Base-by-base conservation (phyloP, 2,888 invertebrate genomes). In the Volucella bombylans region DNA sequence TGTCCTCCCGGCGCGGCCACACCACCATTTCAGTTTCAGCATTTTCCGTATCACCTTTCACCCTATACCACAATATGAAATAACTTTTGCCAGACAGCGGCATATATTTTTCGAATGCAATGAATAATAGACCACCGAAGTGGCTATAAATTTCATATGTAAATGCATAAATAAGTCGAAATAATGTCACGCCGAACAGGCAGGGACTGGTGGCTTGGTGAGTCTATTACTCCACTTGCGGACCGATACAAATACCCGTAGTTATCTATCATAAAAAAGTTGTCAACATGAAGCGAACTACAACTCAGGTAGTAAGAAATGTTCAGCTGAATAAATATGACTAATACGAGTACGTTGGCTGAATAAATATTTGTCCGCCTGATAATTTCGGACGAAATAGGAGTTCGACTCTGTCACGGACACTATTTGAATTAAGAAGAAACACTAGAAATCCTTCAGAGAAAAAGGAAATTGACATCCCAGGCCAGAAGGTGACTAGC, bases 71-170 rank as follows among this genome's bases (percentile, higher is more conserved):
- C 49, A 47, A 38, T 38, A 55, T 67, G 57, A 41, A 79, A 61
- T 59, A 69, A 43, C 57, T 69, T 55, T 55, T 62, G 68, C 61
- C 23, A 15, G 57, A 74, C 73, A 57, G 62, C 64, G 49, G 15
- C 41, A 57, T 31, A 41, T 45, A 76, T 69, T 61, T 72, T 76
- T 81, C 72, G 69, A 81, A 81, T 85, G 61, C 15, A 81, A 81
- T 85, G 76, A 81, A 85, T 85, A 85, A 85, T 81, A 67, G 85
- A 76, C 85, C 85, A 85, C 85, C 85, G 55, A 72, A 38, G 81
- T 81, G 69, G 81, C 41, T 50, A 77, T 85, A 85, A 77, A 85
- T 85, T 85, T 62, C 55, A 38, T 65, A 81, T 81, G 77, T 76
- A 81, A 85, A 81, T 81, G 65, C 76, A 76, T 62, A 74, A 81